phyloP scores from a whole-genome alignment of 1,140 invertebrate genomes.

The Zaprionus ghesquierei region DNA sequence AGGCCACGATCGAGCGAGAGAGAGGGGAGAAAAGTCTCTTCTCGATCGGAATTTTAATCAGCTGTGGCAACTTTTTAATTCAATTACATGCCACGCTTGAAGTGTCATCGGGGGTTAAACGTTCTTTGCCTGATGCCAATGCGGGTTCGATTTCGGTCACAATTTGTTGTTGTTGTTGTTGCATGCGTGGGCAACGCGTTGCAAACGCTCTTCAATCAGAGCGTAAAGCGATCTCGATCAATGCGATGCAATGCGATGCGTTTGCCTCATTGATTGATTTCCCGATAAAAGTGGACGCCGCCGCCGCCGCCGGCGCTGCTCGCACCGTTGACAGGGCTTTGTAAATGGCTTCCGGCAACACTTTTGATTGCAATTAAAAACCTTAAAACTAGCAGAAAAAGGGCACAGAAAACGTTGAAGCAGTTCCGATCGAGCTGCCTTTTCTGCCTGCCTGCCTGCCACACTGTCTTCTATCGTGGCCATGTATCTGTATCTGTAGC shows the following conservation, averaged over 20 bases:
- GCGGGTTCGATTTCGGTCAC: conserved; percentile 25
- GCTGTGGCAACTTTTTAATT: conserved; percentile 57
- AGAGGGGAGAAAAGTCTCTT: neutral
- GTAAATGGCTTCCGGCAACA: conserved; percentile 80
- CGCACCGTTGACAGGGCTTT: conserved; percentile 68
- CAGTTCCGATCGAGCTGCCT: neutral
- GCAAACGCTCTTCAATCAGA: neutral
- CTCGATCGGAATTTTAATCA: conserved; percentile 70
- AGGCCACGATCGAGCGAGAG: conserved; percentile 9
- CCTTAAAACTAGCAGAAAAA: conserved; percentile 70
- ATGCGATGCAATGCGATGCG: neutral
- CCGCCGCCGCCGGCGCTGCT: conserved; percentile 22
- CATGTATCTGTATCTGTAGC: conserved; percentile 54
- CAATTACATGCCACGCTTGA: conserved; percentile 78
- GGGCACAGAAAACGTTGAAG: conserved; percentile 44
- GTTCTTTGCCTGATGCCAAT: conserved; percentile 31
- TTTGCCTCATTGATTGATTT: conserved; percentile 60
- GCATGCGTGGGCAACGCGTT: conserved; percentile 46
- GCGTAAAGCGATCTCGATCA: conserved; percentile 13
- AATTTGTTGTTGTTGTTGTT: neutral
- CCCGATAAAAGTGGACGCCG: conserved; percentile 55
- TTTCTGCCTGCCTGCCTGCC: neutral
- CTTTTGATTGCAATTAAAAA: conserved; percentile 80
- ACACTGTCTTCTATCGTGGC: conserved; percentile 21
- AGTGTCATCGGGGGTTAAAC: conserved; percentile 26